These are phyloP conservation scores for Eumerus sabulonum DNA, from an alignment of 2,888 invertebrate species.

Conservation along the genomic window DNA sequence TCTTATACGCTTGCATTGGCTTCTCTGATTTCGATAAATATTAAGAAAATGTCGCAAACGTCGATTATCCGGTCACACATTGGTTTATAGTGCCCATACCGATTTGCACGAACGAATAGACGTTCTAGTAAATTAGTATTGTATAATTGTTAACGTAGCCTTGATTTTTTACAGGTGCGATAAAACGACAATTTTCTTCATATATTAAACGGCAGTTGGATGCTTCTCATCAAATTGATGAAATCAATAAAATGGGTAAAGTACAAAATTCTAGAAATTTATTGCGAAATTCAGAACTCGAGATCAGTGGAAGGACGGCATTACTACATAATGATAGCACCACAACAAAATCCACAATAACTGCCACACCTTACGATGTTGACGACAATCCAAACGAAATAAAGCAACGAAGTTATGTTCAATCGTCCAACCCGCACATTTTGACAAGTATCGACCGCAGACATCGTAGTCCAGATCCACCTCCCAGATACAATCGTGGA, in stretches of 20 bases:
- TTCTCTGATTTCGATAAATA: no score
- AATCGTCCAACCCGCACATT: constrained; percentile 73
- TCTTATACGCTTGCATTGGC: no score
- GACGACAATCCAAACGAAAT: constrained; percentile 25
- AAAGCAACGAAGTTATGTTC: constrained; percentile 40
- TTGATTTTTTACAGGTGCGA: constrained; percentile 82
- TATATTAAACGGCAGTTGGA: constrained; percentile 89
- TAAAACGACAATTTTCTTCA: constrained; percentile 90
- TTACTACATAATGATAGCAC: constrained; percentile 32
- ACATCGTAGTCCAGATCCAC: constrained; percentile 83
- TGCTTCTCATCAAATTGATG: constrained; percentile 69
- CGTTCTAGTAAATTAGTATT: no score
- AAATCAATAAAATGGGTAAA: neutral
- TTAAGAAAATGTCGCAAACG: no score
- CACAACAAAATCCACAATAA: constrained; percentile 32
- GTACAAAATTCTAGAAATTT: constrained; percentile 12
- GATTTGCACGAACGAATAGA: no score
- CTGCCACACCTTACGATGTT: constrained; percentile 4
- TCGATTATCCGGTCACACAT: no score
- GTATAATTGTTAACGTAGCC: no score
- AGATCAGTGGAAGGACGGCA: constrained; percentile 23
- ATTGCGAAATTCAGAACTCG: constrained; percentile 27
- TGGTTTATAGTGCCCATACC: no score
- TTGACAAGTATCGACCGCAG: constrained; percentile 76
- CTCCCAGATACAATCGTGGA: constrained; percentile 80